A percentile compares a stretch with the other conserved stretches of the same genome.
Evolutionary conservation across 2,797 vertebrate species (phyloP).

Genomic region (Gymnothorax reevesii): DNA sequence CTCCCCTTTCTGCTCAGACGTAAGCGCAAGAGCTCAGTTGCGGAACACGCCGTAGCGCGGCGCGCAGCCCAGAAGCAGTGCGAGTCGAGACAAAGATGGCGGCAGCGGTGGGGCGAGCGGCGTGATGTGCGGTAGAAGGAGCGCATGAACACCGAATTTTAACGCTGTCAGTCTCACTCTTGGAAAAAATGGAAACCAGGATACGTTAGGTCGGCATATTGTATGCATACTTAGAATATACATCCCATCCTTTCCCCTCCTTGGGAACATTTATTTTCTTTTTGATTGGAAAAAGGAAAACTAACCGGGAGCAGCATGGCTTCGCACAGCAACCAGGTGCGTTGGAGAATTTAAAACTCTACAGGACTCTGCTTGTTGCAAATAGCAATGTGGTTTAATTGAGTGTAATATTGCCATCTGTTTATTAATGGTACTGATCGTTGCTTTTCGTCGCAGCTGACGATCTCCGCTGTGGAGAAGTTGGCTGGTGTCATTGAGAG

Average conservation of each 20-base stretch:
- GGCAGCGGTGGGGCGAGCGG: conserved; percentile 84
- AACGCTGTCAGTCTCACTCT: conserved; percentile 56
- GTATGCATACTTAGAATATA: conserved; percentile 56
- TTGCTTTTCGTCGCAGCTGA: background rate
- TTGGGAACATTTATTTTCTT: conserved; percentile 65
- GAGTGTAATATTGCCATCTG: background rate
- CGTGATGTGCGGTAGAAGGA: conserved; percentile 81
- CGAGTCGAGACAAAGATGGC: conserved; percentile 82
- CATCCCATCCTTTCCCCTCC: conserved; percentile 53
- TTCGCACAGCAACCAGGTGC: conserved; percentile 80
- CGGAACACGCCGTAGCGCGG: conserved; percentile 53
- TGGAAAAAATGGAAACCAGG: conserved; percentile 63
- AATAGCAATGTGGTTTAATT: background rate
- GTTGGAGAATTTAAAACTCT: conserved; percentile 11
- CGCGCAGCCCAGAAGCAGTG: conserved; percentile 50
- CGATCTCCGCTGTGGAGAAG: background rate
- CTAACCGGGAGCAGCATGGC: conserved; percentile 83
- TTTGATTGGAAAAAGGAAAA: conserved; percentile 61
- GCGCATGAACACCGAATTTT: conserved; percentile 53
- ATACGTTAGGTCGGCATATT: conserved; percentile 64
- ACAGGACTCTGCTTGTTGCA: background rate
- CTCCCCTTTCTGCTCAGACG: conserved; percentile 47
- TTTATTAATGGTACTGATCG: background rate
- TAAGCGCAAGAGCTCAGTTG: conserved; percentile 47
- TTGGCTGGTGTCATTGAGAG: conserved; percentile 62